A percentile compares a stretch with the other conserved stretches of the same genome.
These are phyloP conservation scores for Tenodera sinensis DNA, from an alignment of 2,888 invertebrate genomes.

Conservation along the genomic window DNA sequence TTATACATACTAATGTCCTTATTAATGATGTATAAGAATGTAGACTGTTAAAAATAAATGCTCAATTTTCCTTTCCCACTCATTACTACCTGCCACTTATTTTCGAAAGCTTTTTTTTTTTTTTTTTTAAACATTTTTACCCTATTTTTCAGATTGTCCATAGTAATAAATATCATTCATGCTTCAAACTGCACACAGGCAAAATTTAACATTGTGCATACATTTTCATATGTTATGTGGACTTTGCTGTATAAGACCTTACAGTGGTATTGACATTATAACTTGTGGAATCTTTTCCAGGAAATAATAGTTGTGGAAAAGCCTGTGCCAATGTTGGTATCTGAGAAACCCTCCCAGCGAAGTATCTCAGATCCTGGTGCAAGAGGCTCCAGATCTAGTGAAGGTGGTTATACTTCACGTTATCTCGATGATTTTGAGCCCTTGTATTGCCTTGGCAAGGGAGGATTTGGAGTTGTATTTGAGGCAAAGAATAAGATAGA, in stretches of 20 bases:
- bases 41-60: too few relatives aligned
- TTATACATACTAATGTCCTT: too few relatives aligned
- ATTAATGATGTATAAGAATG: too few relatives aligned
- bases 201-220: too few relatives aligned
- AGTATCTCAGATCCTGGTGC: slow-evolving; percentile 41
- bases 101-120: too few relatives aligned
- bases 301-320: slow-evolving; percentile 47
- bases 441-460: slow-evolving; percentile 75
- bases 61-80: too few relatives aligned
- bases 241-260: too few relatives aligned
- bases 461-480: slow-evolving; percentile 96
- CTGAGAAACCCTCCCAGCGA: slow-evolving; percentile 38
- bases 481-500: slow-evolving; percentile 92
- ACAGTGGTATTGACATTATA: background rate
- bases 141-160: too few relatives aligned
- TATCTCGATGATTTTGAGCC: slow-evolving; percentile 82
- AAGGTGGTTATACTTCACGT: slow-evolving; percentile 53
- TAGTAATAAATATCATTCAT: background rate
- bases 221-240: too few relatives aligned
- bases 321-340: slow-evolving; percentile 39
- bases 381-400: slow-evolving; percentile 15
- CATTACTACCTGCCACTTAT: too few relatives aligned
- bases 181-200: too few relatives aligned
- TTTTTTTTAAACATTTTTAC: too few relatives aligned
- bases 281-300: slow-evolving; percentile 24